phyloP scores from a whole-genome alignment of 30 jellyfish, hydroid and myxozoan genomes.

The Nemopilema nomurai region DNA sequence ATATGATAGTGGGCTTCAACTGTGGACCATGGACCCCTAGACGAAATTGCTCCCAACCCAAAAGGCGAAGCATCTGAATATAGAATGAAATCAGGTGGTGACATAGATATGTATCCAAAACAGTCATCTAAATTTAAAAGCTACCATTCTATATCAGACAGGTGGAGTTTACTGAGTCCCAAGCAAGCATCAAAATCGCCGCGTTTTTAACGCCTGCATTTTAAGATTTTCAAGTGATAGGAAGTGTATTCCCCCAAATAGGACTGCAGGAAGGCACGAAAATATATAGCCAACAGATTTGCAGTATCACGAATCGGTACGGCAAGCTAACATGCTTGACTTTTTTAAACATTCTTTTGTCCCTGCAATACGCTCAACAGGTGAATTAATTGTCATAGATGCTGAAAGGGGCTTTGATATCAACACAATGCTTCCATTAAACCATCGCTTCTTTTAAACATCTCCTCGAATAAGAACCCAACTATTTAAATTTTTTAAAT shows the following conservation, averaged over 20 bases:
- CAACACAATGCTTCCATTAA: too few relatives aligned
- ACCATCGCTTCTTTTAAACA: too few relatives aligned
- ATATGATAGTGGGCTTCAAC: not conserved
- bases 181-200: slow-evolving; percentile 2
- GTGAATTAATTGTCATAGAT: slow-evolving; percentile 11
- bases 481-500: too few relatives aligned
- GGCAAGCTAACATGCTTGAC: not conserved
- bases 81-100: not conserved
- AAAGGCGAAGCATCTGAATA: not conserved
- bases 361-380: slow-evolving; percentile 9
- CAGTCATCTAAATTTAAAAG: not conserved
- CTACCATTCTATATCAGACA: not conserved
- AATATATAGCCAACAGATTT: slow-evolving; percentile 46
- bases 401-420: too few relatives aligned
- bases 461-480: too few relatives aligned
- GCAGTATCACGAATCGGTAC: slow-evolving; percentile 36
- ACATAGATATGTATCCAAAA: not conserved
- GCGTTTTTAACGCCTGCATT: slow-evolving; percentile 3
- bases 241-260: slow-evolving; percentile 13
- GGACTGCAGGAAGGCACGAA: slow-evolving; percentile 43
- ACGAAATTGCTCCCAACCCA: not conserved
- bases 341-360: not conserved
- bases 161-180: slow-evolving; percentile 2
- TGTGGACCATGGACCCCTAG: not conserved
- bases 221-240: slow-evolving; percentile 9